Base-by-base conservation (phyloP, 2,797 vertebrate species). In the Craterocephalus amniculus region DNA sequence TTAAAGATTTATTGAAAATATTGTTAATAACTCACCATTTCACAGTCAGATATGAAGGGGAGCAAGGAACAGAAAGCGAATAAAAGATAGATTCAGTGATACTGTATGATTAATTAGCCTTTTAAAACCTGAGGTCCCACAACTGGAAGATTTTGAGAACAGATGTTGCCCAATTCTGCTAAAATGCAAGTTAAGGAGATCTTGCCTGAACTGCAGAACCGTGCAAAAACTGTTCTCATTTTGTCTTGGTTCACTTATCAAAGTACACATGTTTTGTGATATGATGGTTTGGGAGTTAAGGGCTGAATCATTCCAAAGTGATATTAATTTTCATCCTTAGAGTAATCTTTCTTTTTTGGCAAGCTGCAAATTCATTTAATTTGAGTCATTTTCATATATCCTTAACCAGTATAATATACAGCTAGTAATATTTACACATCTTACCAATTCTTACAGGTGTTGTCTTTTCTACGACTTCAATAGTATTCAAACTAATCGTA, bases 11-110 rank as follows among this genome's bases (percentile, higher is more conserved):
- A 49, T 12, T 35, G 22, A 38, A 58, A 63, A 38, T 0, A 36
- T 34, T 24, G 31, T 67, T 22, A 52, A 36, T 22, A 66, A 90
- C 91, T 92, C 58, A 91, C 91, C 87, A 67, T 83, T 36, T 49
- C 4, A 74, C 70, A 38, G 60, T 74, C 59, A 72, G 36, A 76
- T 18, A 49, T 54, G 35, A 70, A 70, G 38, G 48, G 34, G 58
- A 73, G 36, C 52, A 29, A 54, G n/a, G 14, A 3, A 6, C 5
- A 69, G 1, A 51, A 43, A 72, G 13, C 18, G 2, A 57, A 56
- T 16, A 60, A 67, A 63, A 45, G 24, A 0, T 16, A 24, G 2
- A 48, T 70, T 45, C 49, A 62, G 0, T 60, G n/a, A 9, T 61
- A n/a, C n/a, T 32, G 31, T 3, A 54, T 18, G 7, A 2, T 12